Evolutionary conservation across 2,113 vertebrate genomes (phyloP).

Genomic region (Protobothrops flavoviridis): DNA sequence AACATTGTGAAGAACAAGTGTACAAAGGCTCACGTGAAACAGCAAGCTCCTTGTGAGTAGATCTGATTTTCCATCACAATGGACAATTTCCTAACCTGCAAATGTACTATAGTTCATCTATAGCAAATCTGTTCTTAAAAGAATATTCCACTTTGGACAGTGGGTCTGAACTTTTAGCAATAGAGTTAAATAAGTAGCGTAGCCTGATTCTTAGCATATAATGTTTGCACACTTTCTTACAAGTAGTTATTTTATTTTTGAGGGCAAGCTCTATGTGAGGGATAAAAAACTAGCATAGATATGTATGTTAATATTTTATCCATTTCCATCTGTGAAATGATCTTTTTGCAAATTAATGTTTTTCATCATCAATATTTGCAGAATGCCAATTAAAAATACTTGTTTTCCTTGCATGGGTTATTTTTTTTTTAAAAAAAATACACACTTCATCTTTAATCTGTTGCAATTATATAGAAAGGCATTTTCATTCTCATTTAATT

Average conservation of each 20-base stretch:
- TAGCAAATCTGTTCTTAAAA: neutral
- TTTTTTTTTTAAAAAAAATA: constrained; percentile 52
- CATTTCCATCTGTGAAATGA: neutral
- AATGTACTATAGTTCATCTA: neutral
- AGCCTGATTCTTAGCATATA: neutral
- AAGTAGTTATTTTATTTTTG: neutral
- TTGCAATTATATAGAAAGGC: constrained; percentile 63
- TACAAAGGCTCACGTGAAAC: neutral
- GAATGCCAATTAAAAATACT: neutral
- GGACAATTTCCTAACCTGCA: neutral
- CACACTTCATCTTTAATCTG: constrained; percentile 58
- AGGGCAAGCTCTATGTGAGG: neutral
- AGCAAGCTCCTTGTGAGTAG: neutral
- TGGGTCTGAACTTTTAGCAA: neutral
- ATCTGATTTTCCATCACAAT: neutral
- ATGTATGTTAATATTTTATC: neutral
- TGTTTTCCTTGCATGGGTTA: constrained; percentile 27
- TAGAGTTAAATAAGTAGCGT: neutral
- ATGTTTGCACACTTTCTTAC: neutral
- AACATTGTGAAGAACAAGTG: neutral
- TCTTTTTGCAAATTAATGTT: neutral
- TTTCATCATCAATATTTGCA: neutral
- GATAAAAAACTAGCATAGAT: neutral
- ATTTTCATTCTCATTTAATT: constrained; percentile 65
- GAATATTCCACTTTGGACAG: neutral